Conservation (phyloP, 2,888 invertebrate genomes). For the Sinopyrophorus schimmeli region DNA sequence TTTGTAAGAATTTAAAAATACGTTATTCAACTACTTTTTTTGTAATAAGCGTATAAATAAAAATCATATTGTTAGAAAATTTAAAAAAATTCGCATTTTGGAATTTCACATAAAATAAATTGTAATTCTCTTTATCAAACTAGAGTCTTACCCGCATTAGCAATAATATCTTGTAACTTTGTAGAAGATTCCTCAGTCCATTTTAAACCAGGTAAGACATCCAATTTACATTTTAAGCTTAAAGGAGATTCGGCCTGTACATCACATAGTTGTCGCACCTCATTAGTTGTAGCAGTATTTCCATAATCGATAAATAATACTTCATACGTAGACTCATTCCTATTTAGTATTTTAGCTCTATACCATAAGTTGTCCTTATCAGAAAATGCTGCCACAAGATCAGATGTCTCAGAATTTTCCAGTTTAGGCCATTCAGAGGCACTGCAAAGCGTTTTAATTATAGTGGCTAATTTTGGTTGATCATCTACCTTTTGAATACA, state of each 20-base stretch:
- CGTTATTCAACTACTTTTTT: no score
- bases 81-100: neutral
- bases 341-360: slow-evolving; percentile 60
- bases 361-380: slow-evolving; percentile 62
- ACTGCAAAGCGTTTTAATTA: slow-evolving; percentile 65
- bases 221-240: slow-evolving; percentile 61
- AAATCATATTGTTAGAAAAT: neutral
- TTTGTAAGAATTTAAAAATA: no score
- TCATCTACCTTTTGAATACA: slow-evolving; percentile 67
- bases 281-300: slow-evolving; percentile 60
- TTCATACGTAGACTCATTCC: slow-evolving; percentile 57
- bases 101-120: neutral
- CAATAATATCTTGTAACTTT: slow-evolving; percentile 50
- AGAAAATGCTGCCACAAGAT: slow-evolving; percentile 53
- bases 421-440: slow-evolving; percentile 40
- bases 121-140: slow-evolving; percentile 4
- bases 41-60: no score
- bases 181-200: slow-evolving; percentile 53
- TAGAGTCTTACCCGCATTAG: slow-evolving; percentile 47
- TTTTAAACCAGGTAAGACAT: slow-evolving; percentile 52
- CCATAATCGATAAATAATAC: slow-evolving; percentile 68
- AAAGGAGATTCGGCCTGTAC: slow-evolving; percentile 58
- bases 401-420: slow-evolving; percentile 32
- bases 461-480: slow-evolving; percentile 58
- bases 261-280: slow-evolving; percentile 59